Conservation (phyloP, 2,797 vertebrate genomes). For the Xiphorhynchus erythropygius region DNA sequence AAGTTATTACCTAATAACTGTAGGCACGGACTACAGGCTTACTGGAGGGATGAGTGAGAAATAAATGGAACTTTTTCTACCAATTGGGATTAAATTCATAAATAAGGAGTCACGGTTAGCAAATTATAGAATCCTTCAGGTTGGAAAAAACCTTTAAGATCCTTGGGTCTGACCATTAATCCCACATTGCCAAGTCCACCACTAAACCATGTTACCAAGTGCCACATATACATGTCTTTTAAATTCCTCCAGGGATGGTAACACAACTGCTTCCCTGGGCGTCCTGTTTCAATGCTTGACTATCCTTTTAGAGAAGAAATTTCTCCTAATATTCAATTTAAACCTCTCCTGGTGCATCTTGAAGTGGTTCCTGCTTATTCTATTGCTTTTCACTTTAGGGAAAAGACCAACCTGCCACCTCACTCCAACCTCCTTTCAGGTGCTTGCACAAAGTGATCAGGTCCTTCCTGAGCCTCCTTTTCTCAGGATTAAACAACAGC, state of each 20-base stretch:
- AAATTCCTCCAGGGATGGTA: background rate
- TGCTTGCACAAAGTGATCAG: background rate
- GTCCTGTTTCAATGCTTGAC: background rate
- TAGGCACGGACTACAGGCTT: background rate
- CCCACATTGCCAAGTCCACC: too few species aligned
- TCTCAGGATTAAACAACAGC: background rate
- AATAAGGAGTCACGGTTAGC: background rate
- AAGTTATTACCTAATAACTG: background rate
- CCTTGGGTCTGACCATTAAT: background rate
- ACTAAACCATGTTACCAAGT: background rate
- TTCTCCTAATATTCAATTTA: background rate
- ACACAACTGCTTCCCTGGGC: background rate
- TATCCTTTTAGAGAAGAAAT: background rate
- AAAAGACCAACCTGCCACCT: accelerated
- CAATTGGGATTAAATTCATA: background rate
- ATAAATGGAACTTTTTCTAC: background rate
- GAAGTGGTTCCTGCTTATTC: background rate
- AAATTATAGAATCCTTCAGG: background rate
- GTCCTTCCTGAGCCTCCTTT: background rate
- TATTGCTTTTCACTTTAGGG: background rate
- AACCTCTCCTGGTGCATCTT: background rate
- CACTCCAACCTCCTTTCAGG: background rate
- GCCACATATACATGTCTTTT: background rate
- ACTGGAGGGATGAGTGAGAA: background rate
- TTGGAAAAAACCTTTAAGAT: background rate